phyloP scores from a whole-genome alignment of 2,888 invertebrate species.

The Plagodis pulveraria region DNA sequence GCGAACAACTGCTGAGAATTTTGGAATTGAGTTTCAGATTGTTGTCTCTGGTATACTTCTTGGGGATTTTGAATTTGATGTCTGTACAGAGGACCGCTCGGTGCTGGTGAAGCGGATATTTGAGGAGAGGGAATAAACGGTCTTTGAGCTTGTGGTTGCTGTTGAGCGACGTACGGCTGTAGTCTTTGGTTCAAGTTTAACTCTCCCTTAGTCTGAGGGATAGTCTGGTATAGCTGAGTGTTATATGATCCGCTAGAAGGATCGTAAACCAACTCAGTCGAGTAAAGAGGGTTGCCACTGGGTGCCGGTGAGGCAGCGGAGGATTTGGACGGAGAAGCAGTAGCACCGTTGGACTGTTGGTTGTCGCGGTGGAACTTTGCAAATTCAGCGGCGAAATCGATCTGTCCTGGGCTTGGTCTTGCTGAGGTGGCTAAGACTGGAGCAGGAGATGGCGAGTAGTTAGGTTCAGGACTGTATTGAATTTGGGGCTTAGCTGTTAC shows the following conservation, averaged over 20 bases:
- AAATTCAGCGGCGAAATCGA: conserved; percentile 91
- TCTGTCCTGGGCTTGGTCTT: conserved; percentile 66
- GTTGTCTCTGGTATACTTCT: conserved; percentile 85
- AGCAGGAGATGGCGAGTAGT: conserved; percentile 69
- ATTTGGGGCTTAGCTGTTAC: conserved; percentile 84
- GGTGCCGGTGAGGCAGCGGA: conserved; percentile 66
- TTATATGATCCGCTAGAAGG: conserved; percentile 91
- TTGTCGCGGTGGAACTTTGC: conserved; percentile 89
- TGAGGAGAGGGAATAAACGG: conserved; percentile 86
- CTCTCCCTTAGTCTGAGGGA: conserved; percentile 90
- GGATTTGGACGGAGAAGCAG: conserved; percentile 65
- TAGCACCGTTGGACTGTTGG: conserved; percentile 79
- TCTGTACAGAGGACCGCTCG: conserved; percentile 77
- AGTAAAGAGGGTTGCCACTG: conserved; percentile 88
- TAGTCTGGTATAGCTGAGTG: conserved; percentile 90
- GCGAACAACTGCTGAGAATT: conserved; percentile 88
- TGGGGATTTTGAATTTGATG: conserved; percentile 78
- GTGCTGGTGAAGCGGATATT: conserved; percentile 62
- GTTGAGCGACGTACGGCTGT: conserved; percentile 89
- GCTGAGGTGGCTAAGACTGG: conserved; percentile 59
- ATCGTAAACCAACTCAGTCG: conserved; percentile 91
- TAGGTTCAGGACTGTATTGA: conserved; percentile 74
- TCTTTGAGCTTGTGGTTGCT: conserved; percentile 79
- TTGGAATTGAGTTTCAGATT: conserved; percentile 85
- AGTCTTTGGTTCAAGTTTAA: conserved; percentile 89